Evolutionary conservation across 92 coral and sea anemone genomes (phyloP).

Genomic region (Meandrina meandrites): DNA sequence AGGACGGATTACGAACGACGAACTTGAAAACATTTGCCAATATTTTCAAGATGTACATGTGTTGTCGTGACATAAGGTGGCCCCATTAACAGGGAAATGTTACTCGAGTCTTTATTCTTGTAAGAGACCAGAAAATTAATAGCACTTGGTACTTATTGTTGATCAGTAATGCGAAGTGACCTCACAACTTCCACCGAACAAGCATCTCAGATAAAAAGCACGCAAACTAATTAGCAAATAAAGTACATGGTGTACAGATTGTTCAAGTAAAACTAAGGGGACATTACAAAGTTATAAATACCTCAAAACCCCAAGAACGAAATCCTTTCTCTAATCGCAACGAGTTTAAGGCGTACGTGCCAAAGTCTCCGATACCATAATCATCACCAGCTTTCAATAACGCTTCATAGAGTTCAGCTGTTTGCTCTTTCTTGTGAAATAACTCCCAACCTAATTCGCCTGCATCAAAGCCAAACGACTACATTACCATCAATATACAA

Average conservation of each 20-base stretch:
- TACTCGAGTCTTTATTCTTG: no score
- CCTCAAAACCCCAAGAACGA: conserved; percentile 55
- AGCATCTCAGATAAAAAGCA: not conserved
- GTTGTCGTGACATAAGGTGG: no score
- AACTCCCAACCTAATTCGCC: conserved; percentile 65
- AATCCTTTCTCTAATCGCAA: conserved; percentile 58
- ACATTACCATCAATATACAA: not conserved
- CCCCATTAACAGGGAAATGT: no score
- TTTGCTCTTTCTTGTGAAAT: conserved; percentile 42
- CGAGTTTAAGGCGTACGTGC: conserved; percentile 51
- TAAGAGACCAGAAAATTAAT: no score
- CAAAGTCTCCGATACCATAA: conserved; percentile 57
- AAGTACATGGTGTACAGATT: not conserved
- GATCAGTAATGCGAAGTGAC: not conserved
- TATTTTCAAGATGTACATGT: no score
- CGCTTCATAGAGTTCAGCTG: conserved; percentile 43
- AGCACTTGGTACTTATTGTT: no score
- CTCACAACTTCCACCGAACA: not conserved
- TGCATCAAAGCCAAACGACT: not conserved
- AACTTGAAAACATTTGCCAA: no score
- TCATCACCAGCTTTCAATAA: conserved; percentile 49
- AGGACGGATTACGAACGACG: no score
- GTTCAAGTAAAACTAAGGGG: not conserved
- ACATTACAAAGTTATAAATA: not conserved
- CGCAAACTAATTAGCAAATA: not conserved